Evolutionary conservation across 2,113 vertebrate genomes (phyloP), one percentile per base, ranked within the genome.

Genomic region (Choloepus hoffmanni): DNA sequence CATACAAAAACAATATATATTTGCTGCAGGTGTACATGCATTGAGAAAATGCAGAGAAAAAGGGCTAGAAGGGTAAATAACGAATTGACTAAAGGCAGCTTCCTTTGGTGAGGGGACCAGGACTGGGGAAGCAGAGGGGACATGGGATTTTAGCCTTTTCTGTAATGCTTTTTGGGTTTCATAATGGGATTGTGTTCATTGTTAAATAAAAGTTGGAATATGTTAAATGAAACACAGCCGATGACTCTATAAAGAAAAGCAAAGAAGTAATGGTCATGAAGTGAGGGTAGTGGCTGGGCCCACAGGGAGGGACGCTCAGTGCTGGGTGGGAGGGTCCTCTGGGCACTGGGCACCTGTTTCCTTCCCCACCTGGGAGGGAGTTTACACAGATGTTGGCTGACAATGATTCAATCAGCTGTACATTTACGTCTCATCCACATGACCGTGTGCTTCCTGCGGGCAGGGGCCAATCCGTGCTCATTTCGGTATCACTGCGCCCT

Each of bases 171-270:
- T 53, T 90, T 63, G 28, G n/a, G 33, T 73, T 93, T 82, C 24
- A 50, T 3, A 40, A 40, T 77, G 55, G 83, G 43, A 68, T 53
- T 50, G 12, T 68, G 85, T 92, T 92, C 43, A 13, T 93, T 74
- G 60, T 74, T 67, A 5, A 94, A 81, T 78, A 40, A 87, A 88
- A 78, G 50, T 83, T 50, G 63, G 68, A 73, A 68, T 70, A 77
- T 77, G 63, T 19, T n/a, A 82, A 78, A 60, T 55, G 45, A 79
- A 19, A 82, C 6, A 21, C 6, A 77, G 24, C 33, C 30, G 24
- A n/a, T 65, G 68, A 65, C 77, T 45, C 43, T 68, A 50, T 85
- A 63, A 94, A 67, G 89, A 89, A 63, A 72, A 81, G 21, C 36
- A 77, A 88, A 90, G 26, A 78, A 74, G 68, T 53, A 5, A 58